Evolutionary conservation across 1,140 invertebrate species (phyloP), one percentile per base, ranked within the genome.

Genomic region (Caenorhabditis remanei): DNA sequence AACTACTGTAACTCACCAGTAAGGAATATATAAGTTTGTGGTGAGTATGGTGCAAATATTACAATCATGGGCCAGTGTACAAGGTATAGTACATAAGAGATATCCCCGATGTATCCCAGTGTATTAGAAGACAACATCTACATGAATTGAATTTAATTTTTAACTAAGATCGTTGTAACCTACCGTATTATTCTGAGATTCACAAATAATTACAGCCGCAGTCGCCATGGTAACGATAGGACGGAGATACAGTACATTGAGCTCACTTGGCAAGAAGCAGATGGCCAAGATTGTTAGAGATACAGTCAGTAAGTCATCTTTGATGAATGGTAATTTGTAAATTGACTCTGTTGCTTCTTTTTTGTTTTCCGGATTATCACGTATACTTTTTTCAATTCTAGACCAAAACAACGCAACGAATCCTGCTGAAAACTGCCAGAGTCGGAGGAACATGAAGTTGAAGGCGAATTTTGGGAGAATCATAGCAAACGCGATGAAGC

Each of bases 391-490:
- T n/a, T 5, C 16, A 61, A 61, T 21, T 9, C n/a, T 24, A 8
- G 16, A 9, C 56, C 56, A 61, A 55, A 84, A 58, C 50, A 58
- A 40, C 8, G 40, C 83, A 84, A 32, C 40, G n/a, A 85, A 65
- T 50, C 84, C 84, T 32, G 84, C 63, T 4, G 56, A 50, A 71
- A 85, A 85, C 24, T 85, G 84, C 84, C 84, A 85, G 6, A 85
- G 21, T 19, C 84, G 43, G 8, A 46, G 43, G 9, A 85, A 46
- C 58, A 43, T 50, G 40, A 65, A 85, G 41, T 85, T 85, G 63
- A 85, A 85, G 19, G 84, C 58, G 21, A 85, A 85, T 6, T 48
- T 48, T 8, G 41, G 11, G 24, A 19, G 24, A 13, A 61, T 85
- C 6, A 21, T 13, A 24, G n/a, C 11, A 21, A 40, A 85, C 6